Evolutionary conservation across 1,140 invertebrate species (phyloP).

Genomic region (Camponotus floridanus): DNA sequence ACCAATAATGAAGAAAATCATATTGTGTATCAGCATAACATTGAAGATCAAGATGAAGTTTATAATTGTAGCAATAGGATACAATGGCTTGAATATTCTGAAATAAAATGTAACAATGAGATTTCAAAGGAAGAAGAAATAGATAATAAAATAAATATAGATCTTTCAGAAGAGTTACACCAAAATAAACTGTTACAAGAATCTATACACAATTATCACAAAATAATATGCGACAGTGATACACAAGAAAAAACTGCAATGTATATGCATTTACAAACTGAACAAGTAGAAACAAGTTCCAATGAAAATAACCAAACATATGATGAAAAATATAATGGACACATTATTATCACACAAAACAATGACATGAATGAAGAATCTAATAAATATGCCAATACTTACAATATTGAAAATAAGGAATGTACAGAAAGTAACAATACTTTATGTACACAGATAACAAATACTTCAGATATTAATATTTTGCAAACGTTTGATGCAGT

Average conservation of each 20-base stretch:
- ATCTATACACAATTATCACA: conserved; percentile 43
- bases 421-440: conserved; percentile 26
- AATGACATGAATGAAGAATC: conserved; percentile 49
- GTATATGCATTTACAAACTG: conserved; percentile 53
- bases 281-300: conserved; percentile 52
- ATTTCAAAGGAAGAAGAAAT: conserved; percentile 50
- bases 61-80: not conserved
- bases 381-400: conserved; percentile 22
- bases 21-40: conserved; percentile 51
- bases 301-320: conserved; percentile 41
- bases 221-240: conserved; percentile 4
- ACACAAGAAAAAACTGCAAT: conserved; percentile 34
- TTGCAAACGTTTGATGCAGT: conserved; percentile 29
- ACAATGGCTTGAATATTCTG: conserved; percentile 3
- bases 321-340: conserved; percentile 43
- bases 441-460: conserved; percentile 42
- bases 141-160: conserved; percentile 26
- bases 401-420: conserved; percentile 60
- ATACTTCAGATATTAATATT: conserved; percentile 33
- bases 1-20: conserved; percentile 40
- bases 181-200: conserved; percentile 20
- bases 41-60: conserved; percentile 24
- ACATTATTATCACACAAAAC: conserved; percentile 52
- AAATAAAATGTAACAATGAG: conserved; percentile 59
- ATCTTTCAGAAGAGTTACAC: conserved; percentile 43